These are phyloP conservation scores for Clunio marinus DNA, from an alignment of 2,888 invertebrate species.

Conservation along the genomic window DNA sequence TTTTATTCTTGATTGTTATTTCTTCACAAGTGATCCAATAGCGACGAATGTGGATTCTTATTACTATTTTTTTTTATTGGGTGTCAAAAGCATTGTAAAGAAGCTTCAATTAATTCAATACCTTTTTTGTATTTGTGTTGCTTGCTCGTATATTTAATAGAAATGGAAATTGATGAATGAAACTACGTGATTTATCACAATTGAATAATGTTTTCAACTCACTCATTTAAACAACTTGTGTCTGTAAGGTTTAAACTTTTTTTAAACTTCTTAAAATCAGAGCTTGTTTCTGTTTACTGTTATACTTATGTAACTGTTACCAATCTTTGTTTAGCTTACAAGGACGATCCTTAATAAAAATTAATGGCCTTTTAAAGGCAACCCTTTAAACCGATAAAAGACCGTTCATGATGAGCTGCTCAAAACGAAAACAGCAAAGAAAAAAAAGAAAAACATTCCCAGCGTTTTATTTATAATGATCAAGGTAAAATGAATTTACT, in stretches of 20 bases:
- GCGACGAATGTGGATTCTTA: no score
- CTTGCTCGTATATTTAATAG: no score
- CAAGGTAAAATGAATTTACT: no score
- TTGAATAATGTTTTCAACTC: no score
- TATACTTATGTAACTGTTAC: neutral
- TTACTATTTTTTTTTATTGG: neutral
- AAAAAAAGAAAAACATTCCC: neutral
- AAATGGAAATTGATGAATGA: no score
- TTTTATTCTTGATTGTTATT: neutral
- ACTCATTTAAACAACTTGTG: no score
- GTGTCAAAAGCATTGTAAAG: neutral
- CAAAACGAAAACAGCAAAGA: no score
- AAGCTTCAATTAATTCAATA: neutral
- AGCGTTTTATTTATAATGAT: neutral
- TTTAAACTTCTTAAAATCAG: no score
- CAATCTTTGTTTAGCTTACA: neutral
- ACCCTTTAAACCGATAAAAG: neutral
- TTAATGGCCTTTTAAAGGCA: neutral
- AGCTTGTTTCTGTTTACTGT: neutral
- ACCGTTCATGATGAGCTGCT: no score
- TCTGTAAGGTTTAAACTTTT: no score
- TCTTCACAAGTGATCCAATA: neutral
- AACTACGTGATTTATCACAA: no score
- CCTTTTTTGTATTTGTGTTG: no score
- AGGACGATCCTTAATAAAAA: neutral